Evolutionary conservation across 2,797 vertebrate genomes (phyloP).

Genomic region (Sebastes cheni): DNA sequence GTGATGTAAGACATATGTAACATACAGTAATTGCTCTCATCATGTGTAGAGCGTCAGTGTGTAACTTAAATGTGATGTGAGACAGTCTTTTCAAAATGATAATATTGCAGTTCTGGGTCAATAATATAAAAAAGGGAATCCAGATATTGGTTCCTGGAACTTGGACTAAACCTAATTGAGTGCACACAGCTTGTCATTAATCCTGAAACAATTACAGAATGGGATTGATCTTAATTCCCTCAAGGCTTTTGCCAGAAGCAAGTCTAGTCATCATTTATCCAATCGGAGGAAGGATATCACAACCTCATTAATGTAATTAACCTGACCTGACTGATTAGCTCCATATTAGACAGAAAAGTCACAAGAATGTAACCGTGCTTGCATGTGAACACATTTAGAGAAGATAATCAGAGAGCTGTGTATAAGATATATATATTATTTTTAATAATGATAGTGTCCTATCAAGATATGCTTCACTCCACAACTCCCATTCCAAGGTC

Average conservation of each 20-base stretch:
- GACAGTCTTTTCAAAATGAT: background rate
- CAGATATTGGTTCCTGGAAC: slow-evolving; percentile 19
- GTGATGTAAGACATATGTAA: background rate
- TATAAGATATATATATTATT: background rate
- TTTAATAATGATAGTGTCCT: background rate
- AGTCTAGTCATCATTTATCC: slow-evolving; percentile 33
- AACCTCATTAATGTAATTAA: slow-evolving; percentile 29
- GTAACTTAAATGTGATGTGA: background rate
- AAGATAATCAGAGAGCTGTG: background rate
- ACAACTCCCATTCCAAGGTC: background rate
- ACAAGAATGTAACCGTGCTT: background rate
- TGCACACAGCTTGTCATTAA: slow-evolving; percentile 45
- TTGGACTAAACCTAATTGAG: slow-evolving; percentile 23
- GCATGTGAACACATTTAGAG: background rate
- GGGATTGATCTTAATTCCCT: slow-evolving; percentile 59
- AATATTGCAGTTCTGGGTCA: slow-evolving; percentile 9
- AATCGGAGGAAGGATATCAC: background rate
- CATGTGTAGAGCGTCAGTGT: background rate
- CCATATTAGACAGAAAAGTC: background rate
- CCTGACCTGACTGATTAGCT: slow-evolving; percentile 40
- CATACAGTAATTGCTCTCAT: background rate
- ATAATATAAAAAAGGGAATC: background rate
- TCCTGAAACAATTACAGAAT: slow-evolving; percentile 58
- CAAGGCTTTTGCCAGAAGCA: slow-evolving; percentile 4
- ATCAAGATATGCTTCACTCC: background rate